Evolutionary conservation across 2,888 invertebrate species (phyloP).

Genomic region (Torymus aiolomorphi): DNA sequence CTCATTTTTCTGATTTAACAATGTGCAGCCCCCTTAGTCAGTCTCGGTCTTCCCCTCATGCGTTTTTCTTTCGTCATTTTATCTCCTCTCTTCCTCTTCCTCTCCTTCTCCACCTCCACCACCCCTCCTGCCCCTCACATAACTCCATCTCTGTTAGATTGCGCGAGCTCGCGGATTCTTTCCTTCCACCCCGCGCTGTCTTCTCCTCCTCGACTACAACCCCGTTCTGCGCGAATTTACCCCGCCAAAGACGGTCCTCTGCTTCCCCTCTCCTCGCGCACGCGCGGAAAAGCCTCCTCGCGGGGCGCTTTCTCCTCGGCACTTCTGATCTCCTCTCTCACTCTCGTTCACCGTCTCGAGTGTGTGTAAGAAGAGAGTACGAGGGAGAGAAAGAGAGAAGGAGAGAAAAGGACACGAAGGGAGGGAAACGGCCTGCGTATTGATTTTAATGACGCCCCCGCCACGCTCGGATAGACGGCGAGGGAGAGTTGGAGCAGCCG

Average conservation of each 20-base stretch:
- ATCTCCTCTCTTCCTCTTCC: slow-evolving; percentile 45
- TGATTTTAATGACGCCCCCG: slow-evolving; percentile 76
- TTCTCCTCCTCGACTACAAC: too few relatives aligned
- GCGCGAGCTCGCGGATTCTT: background rate
- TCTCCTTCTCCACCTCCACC: background rate
- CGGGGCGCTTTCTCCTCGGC: slow-evolving; percentile 12
- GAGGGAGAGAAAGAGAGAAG: slow-evolving; percentile 63
- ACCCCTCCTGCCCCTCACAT: slow-evolving; percentile 43
- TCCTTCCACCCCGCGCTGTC: too few relatives aligned
- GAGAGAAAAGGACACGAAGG: slow-evolving; percentile 64
- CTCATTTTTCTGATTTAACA: slow-evolving; percentile 34
- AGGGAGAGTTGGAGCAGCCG: slow-evolving; percentile 3
- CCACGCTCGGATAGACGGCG: slow-evolving; percentile 51
- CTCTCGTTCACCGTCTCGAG: background rate
- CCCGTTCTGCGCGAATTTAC: too few relatives aligned
- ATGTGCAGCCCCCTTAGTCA: slow-evolving; percentile 30
- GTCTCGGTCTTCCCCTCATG: slow-evolving; percentile 25
- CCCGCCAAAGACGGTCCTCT: too few relatives aligned
- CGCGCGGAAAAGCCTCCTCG: too few relatives aligned
- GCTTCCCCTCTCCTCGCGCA: too few relatives aligned
- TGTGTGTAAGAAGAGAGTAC: slow-evolving; percentile 39
- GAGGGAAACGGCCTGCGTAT: slow-evolving; percentile 71
- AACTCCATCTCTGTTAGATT: slow-evolving; percentile 3
- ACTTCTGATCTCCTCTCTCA: background rate
- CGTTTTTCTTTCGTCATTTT: slow-evolving; percentile 46